A percentile compares a stretch with the other conserved stretches of the same genome.
Evolutionary conservation across 2,113 vertebrate species (phyloP).

Genomic region (Nothocercus julius): DNA sequence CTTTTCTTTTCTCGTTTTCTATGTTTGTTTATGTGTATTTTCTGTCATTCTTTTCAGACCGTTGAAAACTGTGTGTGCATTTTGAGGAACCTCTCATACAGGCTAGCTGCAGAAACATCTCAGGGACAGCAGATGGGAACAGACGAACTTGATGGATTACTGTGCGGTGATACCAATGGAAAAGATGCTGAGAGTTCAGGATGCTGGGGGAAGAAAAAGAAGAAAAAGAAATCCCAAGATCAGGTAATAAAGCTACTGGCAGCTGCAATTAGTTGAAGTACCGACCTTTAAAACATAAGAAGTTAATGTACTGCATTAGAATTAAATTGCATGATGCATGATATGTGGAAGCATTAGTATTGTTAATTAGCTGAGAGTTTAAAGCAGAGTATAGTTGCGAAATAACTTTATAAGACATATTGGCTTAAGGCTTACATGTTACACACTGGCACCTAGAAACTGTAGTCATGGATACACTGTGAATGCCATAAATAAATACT

Average conservation of each 20-base stretch:
- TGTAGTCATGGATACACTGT: background rate
- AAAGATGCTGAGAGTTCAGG: constrained; percentile 95
- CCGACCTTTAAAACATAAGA: background rate
- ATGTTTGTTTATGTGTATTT: background rate
- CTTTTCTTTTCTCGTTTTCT: constrained; percentile 8
- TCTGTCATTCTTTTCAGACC: constrained; percentile 80
- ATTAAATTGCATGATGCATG: background rate
- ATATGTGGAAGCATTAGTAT: background rate
- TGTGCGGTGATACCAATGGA: constrained; percentile 91
- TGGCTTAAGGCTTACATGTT: background rate
- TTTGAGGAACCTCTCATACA: constrained; percentile 98
- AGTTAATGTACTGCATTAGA: background rate
- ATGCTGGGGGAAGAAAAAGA: constrained; percentile 99
- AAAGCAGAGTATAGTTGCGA: background rate
- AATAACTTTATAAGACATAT: background rate
- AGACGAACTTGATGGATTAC: constrained; percentile 95
- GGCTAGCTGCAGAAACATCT: constrained; percentile 97
- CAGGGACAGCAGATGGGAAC: constrained; percentile 98
- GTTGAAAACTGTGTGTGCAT: constrained; percentile 99
- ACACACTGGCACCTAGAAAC: background rate
- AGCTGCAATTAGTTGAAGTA: background rate
- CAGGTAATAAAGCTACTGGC: constrained; percentile 82
- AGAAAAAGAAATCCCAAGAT: constrained; percentile 99
- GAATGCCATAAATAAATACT: background rate
- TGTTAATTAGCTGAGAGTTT: background rate